Evolutionary conservation across 2,797 vertebrate genomes (phyloP).

Genomic region (Clarias fuscus): DNA sequence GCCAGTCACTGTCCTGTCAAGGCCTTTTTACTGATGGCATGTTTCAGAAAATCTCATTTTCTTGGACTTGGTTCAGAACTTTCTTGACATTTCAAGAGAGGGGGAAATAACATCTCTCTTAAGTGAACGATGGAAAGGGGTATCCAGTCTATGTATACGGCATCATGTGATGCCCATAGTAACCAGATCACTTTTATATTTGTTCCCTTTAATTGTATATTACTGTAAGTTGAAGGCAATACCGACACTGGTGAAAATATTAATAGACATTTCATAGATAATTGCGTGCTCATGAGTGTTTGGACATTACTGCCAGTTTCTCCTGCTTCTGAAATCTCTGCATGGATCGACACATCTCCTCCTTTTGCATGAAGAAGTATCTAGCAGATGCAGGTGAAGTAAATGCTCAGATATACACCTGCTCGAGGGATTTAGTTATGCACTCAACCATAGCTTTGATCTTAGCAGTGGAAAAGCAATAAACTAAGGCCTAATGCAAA

Average conservation of each 20-base stretch:
- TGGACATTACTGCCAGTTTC: no score
- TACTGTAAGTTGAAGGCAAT: not conserved
- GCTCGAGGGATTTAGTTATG: not conserved
- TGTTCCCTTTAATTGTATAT: not conserved
- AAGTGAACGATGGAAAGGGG: not conserved
- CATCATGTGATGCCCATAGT: not conserved
- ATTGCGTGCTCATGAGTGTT: not conserved
- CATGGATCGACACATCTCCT: no score
- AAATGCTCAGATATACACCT: not conserved
- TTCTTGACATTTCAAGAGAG: not conserved
- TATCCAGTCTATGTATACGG: not conserved
- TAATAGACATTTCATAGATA: not conserved
- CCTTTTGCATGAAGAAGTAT: not conserved
- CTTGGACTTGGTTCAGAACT: not conserved
- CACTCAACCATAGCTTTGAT: not conserved
- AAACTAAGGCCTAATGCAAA: not conserved
- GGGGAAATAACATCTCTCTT: not conserved
- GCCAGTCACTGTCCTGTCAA: not conserved
- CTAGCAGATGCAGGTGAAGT: not conserved
- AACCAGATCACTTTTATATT: not conserved
- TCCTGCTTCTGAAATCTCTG: no score
- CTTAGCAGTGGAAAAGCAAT: not conserved
- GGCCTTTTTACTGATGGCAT: not conserved
- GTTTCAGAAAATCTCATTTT: not conserved
- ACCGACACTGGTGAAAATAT: not conserved